Evolutionary conservation across 1,140 invertebrate genomes (phyloP), one percentile per base, ranked within the genome.

Genomic region (Nixonia krombeini): DNA sequence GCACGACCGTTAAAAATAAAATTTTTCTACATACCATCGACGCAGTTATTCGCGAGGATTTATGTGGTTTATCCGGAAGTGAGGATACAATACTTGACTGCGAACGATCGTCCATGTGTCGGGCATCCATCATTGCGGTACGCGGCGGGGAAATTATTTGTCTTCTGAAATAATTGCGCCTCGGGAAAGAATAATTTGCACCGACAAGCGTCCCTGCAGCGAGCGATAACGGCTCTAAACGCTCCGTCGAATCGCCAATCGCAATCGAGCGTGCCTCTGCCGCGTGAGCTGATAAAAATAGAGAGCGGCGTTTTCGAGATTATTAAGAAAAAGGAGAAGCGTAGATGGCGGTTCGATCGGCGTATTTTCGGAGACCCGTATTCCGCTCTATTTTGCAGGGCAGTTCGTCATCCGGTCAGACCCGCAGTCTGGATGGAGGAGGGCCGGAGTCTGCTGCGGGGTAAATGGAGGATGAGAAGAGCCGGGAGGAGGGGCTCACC

Each of bases 321-420:
- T 62, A 62, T 53, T 51, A 28, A 46, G 26, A 4, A 49, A 59
- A 59, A 58, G 51, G 15, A 23, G 44, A 50, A 57, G 21, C 17
- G 42, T 40, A 17, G 53, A 49, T 15, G 46, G 56, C 40, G 69
- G 58, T 74, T 73, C 55, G 68, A 76, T 78, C 56, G 70, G 55
- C 66, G 70, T 78, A 74, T 79, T 80, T 78, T 76, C 72, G 29
- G 41, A 63, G 63, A 69, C 70, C 61, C 59, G 72, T 73, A 79
- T 79, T 81, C 61, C 64, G 74, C 70, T 78, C 73, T 76, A 72
- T 80, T 80, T 75, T 72, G 63, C 63, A 58, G 58, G 57, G 80
- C 76, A 81, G 79, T 83, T 76, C 80, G 76, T 82, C 80, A 81
- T 79, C 67, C 63, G 67, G 68, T 72, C 69, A 74, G 72, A 74